A percentile compares a stretch with the other conserved stretches of the same genome.
Conservation (phyloP, 2,113 vertebrate species). For the Oceanites oceanicus region DNA sequence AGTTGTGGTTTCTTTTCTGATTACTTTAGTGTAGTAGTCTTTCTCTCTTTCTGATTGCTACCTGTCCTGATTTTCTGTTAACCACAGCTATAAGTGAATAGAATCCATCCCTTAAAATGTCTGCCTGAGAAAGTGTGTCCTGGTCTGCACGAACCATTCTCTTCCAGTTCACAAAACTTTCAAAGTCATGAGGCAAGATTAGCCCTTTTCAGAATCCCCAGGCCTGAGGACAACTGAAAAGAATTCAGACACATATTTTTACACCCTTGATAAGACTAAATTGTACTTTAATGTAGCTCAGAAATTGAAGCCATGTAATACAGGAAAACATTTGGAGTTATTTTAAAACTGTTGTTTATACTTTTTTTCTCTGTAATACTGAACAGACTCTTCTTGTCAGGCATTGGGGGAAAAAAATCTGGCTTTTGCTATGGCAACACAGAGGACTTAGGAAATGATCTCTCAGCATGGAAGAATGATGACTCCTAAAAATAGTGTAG, state of each 20-base stretch:
- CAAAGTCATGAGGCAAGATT: neutral
- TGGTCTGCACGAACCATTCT: neutral
- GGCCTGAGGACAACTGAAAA: neutral
- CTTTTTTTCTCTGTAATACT: neutral
- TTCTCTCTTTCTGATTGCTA: neutral
- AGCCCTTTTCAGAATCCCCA: neutral
- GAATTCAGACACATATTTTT: neutral
- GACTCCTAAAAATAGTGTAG: constrained; percentile 41
- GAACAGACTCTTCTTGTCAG: neutral
- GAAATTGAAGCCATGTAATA: neutral
- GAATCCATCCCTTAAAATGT: neutral
- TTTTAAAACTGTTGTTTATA: neutral
- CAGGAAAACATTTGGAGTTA: neutral
- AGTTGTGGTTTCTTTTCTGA: neutral
- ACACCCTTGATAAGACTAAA: neutral
- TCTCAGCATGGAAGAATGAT: constrained; percentile 52
- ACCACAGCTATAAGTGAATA: neutral
- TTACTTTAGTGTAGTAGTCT: neutral
- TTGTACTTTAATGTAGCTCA: neutral
- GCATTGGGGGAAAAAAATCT: neutral
- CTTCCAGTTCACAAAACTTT: neutral
- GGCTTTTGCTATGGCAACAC: constrained; percentile 57
- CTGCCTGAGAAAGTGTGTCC: neutral
- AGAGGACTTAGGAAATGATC: constrained; percentile 50
- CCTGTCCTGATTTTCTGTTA: neutral